Evolutionary conservation across 2,888 invertebrate genomes (phyloP), one percentile per base, ranked within the genome.

Genomic region (Pollenia angustigena): DNA sequence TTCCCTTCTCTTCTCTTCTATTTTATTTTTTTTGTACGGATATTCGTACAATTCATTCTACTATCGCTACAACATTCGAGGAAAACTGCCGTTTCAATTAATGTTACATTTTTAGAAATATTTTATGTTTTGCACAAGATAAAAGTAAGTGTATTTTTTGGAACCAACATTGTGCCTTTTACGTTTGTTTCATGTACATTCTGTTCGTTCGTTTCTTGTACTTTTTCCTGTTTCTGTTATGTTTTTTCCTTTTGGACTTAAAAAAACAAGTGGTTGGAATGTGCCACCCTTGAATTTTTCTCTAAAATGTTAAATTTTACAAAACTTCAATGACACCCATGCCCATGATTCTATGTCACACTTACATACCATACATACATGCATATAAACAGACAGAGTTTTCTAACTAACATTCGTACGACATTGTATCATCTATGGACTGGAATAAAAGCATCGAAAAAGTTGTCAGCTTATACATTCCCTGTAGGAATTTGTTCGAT

Each of bases 61-160:
- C 64, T 46, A 66, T 32, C 46, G 46, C 64, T 48, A 23, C 62
- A 54, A 52, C 64, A 64, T 64, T 76, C 64, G 44, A 56, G 64
- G 18, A 76, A 76, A 76, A 76, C 52, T 66, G 64, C 64, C 76
- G 44, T 81, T 74, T 81, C 74, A 81, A 82, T 82, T 82, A 82
- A 76, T 75, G 68, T 82, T 69, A 69, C 68, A 60, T 75, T 82
- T 62, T 82, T 82, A 48, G 56, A 75, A 50, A 82, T 75, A 76
- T 74, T 81, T 71, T 50, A 80, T 60, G 69, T 80, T 69, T 62
- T 62, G 60, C n/a, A 48, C 62, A 58, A 74, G 66, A 76, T 76
- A 76, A 76, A 76, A 64, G 64, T 64, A 75, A 75, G 68, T 69
- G 64, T 23, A 23, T 54, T 64, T 68, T 56, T 56, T 23, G 54